Evolutionary conservation across 1,140 invertebrate genomes (phyloP).

Genomic region (Latrodectus geometricus): DNA sequence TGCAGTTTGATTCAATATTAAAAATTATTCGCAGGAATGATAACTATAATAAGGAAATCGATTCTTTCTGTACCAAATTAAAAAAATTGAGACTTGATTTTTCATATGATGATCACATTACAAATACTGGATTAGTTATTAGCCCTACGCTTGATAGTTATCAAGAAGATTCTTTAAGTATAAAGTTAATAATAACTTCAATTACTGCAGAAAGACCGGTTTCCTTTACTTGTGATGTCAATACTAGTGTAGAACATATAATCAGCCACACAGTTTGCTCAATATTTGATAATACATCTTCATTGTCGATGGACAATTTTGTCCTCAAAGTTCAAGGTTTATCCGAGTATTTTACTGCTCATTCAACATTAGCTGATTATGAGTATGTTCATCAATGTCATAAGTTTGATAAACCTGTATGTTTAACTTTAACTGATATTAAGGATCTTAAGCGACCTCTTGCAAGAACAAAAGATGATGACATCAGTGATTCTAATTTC

Average conservation of each 20-base stretch:
- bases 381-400: conserved; percentile 95
- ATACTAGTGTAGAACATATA: conserved; percentile 86
- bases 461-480: conserved; percentile 75
- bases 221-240: conserved; percentile 88
- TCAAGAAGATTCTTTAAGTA: conserved; percentile 82
- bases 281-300: conserved; percentile 63
- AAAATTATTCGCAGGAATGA: conserved; percentile 30
- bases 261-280: conserved; percentile 84
- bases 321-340: conserved; percentile 80
- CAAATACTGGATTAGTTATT: conserved; percentile 75
- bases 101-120: conserved; percentile 73
- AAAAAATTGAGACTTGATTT: conserved; percentile 78
- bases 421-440: conserved; percentile 78
- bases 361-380: conserved; percentile 84
- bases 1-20: conserved; percentile 12
- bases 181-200: conserved; percentile 86
- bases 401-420: conserved; percentile 91
- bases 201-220: conserved; percentile 76
- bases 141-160: conserved; percentile 84
- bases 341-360: conserved; percentile 80
- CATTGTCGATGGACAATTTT: conserved; percentile 65
- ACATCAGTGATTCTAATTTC: conserved; percentile 55
- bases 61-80: conserved; percentile 84
- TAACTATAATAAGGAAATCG: conserved; percentile 73
- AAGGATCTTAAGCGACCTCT: conserved; percentile 77